Percentiles rank a stretch among this genome's conserved stretches.
Conservation (phyloP, 2,888 invertebrate species). For the Leucophenga montana region DNA sequence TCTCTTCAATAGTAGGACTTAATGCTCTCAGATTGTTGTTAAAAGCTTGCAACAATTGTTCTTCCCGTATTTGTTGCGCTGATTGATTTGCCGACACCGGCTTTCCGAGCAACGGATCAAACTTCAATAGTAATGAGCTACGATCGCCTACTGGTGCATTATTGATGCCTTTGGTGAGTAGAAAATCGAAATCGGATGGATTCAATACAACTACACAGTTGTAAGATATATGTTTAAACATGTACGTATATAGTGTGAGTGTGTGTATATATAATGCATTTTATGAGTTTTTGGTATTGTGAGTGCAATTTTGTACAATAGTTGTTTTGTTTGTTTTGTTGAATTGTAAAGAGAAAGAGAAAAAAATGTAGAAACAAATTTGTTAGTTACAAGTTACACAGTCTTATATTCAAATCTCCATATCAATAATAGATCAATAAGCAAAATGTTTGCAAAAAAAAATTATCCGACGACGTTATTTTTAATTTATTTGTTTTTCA, state of each 20-base stretch:
- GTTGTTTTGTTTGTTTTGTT: background rate
- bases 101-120: slow-evolving; percentile 71
- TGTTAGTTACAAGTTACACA: background rate
- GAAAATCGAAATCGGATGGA: slow-evolving; percentile 72
- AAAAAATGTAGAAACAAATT: background rate
- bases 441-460: too few relatives aligned
- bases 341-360: background rate
- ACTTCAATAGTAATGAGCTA: slow-evolving; percentile 70
- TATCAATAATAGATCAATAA: too few relatives aligned
- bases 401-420: too few relatives aligned
- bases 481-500: too few relatives aligned
- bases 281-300: too few relatives aligned
- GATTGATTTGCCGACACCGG: slow-evolving; percentile 66
- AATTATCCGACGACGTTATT: too few relatives aligned
- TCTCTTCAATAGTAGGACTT: slow-evolving; percentile 70
- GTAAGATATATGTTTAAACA: slow-evolving; percentile 3
- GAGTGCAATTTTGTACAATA: background rate
- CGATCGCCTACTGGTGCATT: slow-evolving; percentile 67
- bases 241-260: background rate
- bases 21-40: slow-evolving; percentile 47
- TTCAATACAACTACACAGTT: slow-evolving; percentile 68
- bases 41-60: slow-evolving; percentile 32
- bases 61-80: slow-evolving; percentile 38
- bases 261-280: background rate
- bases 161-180: slow-evolving; percentile 70